Evolutionary conservation across 2,113 vertebrate genomes (phyloP), one percentile per base, ranked within the genome.

Genomic region (Phylloscopus trochiloides): DNA sequence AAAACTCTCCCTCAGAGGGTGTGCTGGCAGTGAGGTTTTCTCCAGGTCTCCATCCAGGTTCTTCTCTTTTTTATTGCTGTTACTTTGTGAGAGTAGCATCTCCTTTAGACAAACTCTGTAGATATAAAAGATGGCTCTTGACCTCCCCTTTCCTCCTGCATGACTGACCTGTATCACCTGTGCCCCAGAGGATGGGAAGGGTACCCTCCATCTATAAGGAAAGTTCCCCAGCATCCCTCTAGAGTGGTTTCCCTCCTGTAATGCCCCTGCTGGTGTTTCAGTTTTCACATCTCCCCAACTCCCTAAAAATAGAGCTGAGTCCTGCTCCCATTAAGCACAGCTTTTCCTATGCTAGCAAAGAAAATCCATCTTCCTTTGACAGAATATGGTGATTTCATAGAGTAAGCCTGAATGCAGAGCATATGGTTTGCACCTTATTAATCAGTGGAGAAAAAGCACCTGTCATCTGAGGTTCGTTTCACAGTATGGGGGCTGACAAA

Each of bases 401-500:
- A 84, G 88, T 72, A 90, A 95, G 77, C 57, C 72, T 59, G 72
- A 88, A 86, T 0, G 6, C 62, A 72, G 72, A 83, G 78, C 11
- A 3, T 84, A 65, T 93, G 86, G 72, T 84, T 71, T 93, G 83
- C 75, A 86, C 79, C 48, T 93, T 94, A 92, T 92, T 90, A 90
- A 92, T 96, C 94, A 96, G 5, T 31, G 29, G 67, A 78, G 68
- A 86, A 92, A 96, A 90, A 90, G 61, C 82, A 93, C 75, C 93
- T 97, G 95, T 94, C 93, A 92, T 93, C 86, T 61, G 79, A 90
- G 57, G 67, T 80, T 90, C 12, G 2, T 91, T 92, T 95, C 92
- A 72, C 94, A 88, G 75, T 26, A 68, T 76, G 79, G 45, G 40
- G 65, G 86, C 79, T 95, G 93, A 68, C 9, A 3, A 95, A 96